Evolutionary conservation across 2,888 invertebrate species (phyloP).

Genomic region (Ichneumoninae sp.): DNA sequence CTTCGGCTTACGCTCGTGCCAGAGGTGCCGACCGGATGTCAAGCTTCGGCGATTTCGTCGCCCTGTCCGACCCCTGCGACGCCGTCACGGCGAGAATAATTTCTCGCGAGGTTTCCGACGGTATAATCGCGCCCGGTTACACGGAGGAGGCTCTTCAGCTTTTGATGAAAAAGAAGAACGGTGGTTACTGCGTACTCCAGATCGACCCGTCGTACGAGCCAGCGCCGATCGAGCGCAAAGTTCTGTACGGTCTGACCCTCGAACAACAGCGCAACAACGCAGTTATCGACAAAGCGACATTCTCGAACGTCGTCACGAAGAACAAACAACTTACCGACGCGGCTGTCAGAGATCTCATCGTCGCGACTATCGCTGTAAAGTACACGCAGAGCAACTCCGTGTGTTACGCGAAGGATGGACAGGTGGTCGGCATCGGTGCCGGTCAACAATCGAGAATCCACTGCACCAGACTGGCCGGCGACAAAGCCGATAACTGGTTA

Average conservation of each 20-base stretch:
- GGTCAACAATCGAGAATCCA: conserved; percentile 99
- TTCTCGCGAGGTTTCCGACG: conserved; percentile 97
- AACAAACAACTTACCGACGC: conserved; percentile 89
- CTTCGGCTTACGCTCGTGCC: conserved; percentile 97
- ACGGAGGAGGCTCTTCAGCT: conserved; percentile 92
- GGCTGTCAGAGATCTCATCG: conserved; percentile 95
- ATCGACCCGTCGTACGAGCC: conserved; percentile 96
- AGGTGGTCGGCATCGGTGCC: conserved; percentile 98
- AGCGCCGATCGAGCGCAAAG: conserved; percentile 91
- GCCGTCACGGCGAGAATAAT: conserved; percentile 95
- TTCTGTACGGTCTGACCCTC: conserved; percentile 93
- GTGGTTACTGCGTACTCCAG: conserved; percentile 95
- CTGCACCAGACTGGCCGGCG: conserved; percentile 98
- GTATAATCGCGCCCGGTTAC: conserved; percentile 98
- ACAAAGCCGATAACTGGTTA: conserved; percentile 98
- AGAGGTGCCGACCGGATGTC: conserved; percentile 99
- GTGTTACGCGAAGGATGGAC: conserved; percentile 96
- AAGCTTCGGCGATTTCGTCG: conserved; percentile 99
- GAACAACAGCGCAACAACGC: conserved; percentile 96
- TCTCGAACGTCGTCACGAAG: conserved; percentile 91
- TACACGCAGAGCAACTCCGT: conserved; percentile 99
- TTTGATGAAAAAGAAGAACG: conserved; percentile 97
- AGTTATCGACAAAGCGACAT: conserved; percentile 90
- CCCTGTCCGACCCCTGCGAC: conserved; percentile 96
- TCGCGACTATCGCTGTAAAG: conserved; percentile 98